Evolutionary conservation across 2,888 invertebrate genomes (phyloP).

Genomic region (Sinhomidia bicolor): DNA sequence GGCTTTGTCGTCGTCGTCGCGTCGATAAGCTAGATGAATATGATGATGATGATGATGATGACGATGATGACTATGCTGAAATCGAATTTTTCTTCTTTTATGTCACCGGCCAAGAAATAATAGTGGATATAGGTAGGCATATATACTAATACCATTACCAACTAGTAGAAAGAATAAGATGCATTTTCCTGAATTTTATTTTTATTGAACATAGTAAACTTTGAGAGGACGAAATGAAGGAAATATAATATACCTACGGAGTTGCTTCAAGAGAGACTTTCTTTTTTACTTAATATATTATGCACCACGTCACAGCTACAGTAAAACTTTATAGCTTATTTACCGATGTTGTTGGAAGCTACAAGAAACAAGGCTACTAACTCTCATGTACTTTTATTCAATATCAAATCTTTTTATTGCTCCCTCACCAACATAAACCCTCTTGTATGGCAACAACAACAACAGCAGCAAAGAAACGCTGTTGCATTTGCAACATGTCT

Average conservation of each 20-base stretch:
- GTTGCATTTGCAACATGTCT: too few relatives aligned
- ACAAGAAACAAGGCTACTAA: not conserved
- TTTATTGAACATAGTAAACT: not conserved
- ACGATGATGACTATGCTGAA: not conserved
- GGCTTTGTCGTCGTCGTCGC: too few relatives aligned
- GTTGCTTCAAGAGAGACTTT: not conserved
- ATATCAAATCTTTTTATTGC: slow-evolving; percentile 41
- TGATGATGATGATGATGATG: not conserved
- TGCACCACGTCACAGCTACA: not conserved
- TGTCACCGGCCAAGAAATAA: not conserved
- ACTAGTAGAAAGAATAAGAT: too few relatives aligned
- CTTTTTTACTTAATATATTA: not conserved
- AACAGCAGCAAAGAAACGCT: not conserved
- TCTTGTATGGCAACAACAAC: not conserved
- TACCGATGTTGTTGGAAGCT: not conserved
- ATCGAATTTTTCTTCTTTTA: slow-evolving; percentile 36
- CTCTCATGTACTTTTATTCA: slow-evolving; percentile 3
- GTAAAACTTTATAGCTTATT: slow-evolving; percentile 41
- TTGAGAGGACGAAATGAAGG: too few relatives aligned
- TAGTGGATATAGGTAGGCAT: not conserved
- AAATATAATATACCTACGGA: too few relatives aligned
- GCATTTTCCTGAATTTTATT: not conserved
- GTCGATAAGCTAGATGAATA: not conserved
- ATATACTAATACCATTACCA: not conserved
- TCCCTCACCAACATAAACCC: not conserved